A percentile compares a stretch with the other conserved stretches of the same genome.
phyloP scores from a whole-genome alignment of 1,140 invertebrate genomes.

The Zaprionus inermis region DNA sequence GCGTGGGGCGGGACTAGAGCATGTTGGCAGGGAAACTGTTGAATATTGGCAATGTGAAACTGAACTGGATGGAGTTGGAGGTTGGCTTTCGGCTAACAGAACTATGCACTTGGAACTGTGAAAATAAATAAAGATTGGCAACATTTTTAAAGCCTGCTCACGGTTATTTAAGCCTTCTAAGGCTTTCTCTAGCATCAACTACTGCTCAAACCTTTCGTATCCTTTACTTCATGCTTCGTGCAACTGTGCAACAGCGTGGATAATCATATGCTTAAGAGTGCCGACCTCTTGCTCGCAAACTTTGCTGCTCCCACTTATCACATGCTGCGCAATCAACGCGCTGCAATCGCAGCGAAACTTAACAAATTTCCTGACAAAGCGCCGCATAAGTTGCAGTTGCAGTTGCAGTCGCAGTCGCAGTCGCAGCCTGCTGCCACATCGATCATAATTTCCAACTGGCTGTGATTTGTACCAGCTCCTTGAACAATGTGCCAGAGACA shows the following conservation, averaged over 20 bases:
- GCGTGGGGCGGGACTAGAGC: not conserved
- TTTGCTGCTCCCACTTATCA: constrained; percentile 34
- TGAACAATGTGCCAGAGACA: constrained; percentile 44
- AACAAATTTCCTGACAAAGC: constrained; percentile 77
- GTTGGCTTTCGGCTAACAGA: too few species aligned
- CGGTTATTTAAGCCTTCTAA: too few species aligned
- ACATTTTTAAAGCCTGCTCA: too few species aligned
- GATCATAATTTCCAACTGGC: constrained; percentile 77
- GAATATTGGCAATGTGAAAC: not conserved
- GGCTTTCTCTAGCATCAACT: too few species aligned
- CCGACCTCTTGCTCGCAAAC: not conserved
- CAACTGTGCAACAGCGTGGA: not conserved
- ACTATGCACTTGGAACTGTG: too few species aligned
- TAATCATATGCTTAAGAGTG: constrained; percentile 4
- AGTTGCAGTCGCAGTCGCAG: constrained; percentile 10
- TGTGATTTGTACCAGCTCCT: constrained; percentile 79
- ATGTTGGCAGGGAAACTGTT: constrained; percentile 17
- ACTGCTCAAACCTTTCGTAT: not conserved
- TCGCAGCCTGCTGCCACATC: constrained; percentile 59
- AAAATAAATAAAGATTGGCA: too few species aligned
- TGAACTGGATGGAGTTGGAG: not conserved
- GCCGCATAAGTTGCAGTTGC: constrained; percentile 61
- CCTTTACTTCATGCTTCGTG: not conserved
- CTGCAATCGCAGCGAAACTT: constrained; percentile 49
- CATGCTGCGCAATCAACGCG: constrained; percentile 44